A percentile compares a stretch with the other conserved stretches of the same genome.
These are phyloP conservation scores for Anguilla pacifica DNA, from an alignment of 2,797 vertebrate species.

Conservation along the genomic window DNA sequence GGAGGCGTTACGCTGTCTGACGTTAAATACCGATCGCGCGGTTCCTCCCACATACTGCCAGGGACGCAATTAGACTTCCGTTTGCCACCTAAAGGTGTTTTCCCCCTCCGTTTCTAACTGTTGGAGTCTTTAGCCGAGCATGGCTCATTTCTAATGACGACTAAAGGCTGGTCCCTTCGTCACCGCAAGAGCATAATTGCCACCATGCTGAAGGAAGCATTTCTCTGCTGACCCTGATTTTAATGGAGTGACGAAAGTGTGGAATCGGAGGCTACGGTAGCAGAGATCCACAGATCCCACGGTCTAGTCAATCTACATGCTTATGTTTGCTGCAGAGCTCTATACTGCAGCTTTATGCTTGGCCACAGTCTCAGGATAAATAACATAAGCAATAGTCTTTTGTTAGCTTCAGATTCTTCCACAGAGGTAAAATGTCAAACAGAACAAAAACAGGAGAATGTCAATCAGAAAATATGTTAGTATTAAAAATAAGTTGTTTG, in stretches of 20 bases:
- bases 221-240: not conserved
- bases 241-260: not conserved
- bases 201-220: not conserved
- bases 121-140: not conserved
- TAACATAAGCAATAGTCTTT: not conserved
- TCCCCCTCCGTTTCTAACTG: conserved; percentile 50
- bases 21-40: conserved; percentile 77
- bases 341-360: not conserved
- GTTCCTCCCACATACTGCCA: conserved; percentile 72
- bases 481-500: not conserved
- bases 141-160: not conserved
- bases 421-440: not conserved
- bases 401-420: not conserved
- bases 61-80: conserved; percentile 76
- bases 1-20: conserved; percentile 76
- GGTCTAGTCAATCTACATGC: not conserved
- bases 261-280: not conserved
- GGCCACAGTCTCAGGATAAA: not conserved
- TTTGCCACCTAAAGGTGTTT: conserved; percentile 72
- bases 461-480: not conserved
- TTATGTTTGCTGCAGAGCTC: not conserved
- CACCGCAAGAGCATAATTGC: not conserved
- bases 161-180: not conserved
- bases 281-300: not conserved
- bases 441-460: not conserved